These are phyloP conservation scores for Chamaetylas fuelleborni DNA, from an alignment of 2,113 vertebrate species.

Conservation along the genomic window DNA sequence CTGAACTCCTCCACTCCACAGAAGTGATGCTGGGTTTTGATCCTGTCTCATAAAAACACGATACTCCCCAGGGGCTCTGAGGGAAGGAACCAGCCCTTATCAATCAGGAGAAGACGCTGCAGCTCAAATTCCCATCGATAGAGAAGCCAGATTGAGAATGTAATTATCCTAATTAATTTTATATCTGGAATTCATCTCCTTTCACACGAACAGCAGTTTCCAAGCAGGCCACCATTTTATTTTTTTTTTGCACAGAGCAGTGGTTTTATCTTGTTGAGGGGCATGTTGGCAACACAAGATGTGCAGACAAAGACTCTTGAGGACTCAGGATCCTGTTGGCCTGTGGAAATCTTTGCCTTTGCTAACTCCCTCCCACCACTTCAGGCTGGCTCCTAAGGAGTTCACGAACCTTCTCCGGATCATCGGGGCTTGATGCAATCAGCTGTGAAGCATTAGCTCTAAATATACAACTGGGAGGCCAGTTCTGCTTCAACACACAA, in stretches of 20 bases:
- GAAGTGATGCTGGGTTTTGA: neutral
- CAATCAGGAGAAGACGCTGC: neutral
- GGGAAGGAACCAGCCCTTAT: constrained; percentile 18
- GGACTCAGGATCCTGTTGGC: neutral
- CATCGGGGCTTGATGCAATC: constrained; percentile 39
- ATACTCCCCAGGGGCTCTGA: neutral
- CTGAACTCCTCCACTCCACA: neutral
- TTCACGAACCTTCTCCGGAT: constrained; percentile 36
- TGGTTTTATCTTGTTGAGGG: neutral
- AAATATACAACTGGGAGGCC: constrained; percentile 50
- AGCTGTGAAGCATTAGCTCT: constrained; percentile 55
- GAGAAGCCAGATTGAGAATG: constrained; percentile 35
- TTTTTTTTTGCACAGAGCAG: neutral
- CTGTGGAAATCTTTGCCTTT: neutral
- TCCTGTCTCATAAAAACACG: neutral
- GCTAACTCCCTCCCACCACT: constrained; percentile 23
- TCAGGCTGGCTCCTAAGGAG: neutral
- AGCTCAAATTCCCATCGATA: neutral
- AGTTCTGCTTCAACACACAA: constrained; percentile 17
- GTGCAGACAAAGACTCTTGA: neutral
- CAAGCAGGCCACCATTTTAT: neutral
- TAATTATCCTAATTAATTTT: constrained; percentile 56
- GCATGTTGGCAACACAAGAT: neutral
- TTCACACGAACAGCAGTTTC: neutral
- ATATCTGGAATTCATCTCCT: constrained; percentile 1